Conservation (phyloP, 2,113 vertebrate genomes). For the Hyperopisus bebe region DNA sequence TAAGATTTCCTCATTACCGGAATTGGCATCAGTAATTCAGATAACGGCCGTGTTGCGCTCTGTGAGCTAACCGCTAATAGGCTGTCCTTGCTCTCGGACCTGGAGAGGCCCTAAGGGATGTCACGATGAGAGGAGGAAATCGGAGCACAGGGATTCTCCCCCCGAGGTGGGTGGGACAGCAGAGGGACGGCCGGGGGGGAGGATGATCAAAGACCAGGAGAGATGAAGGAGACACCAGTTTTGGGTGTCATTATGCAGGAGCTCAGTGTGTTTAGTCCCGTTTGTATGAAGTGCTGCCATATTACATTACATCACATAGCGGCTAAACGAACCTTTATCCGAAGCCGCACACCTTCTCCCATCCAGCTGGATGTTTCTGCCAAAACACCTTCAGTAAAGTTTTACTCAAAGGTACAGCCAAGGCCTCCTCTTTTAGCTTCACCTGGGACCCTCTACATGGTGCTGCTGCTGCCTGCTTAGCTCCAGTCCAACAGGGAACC, state of each 20-base stretch:
- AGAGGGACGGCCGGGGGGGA: not conserved
- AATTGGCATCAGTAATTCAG: not conserved
- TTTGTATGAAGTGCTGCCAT: not conserved
- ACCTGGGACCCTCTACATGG: not conserved
- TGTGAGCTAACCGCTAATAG: not conserved
- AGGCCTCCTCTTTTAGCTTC: not conserved
- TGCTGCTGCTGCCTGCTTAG: not conserved
- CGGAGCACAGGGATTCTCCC: constrained; percentile 4
- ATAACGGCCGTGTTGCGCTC: not conserved
- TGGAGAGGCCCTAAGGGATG: not conserved
- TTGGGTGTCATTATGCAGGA: not conserved
- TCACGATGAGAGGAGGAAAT: not conserved
- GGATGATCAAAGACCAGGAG: not conserved
- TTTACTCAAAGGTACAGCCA: not conserved
- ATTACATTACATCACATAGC: not conserved
- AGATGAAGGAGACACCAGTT: not conserved
- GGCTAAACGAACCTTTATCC: not conserved
- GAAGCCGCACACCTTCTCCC: not conserved
- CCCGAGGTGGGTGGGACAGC: not conserved
- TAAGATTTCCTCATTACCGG: not conserved
- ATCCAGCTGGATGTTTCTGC: not conserved
- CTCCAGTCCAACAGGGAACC: not conserved
- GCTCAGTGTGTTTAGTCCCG: not conserved
- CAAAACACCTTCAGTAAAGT: not conserved
- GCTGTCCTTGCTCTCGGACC: not conserved